Percentiles rank a stretch among this genome's conserved stretches.
Conservation (phyloP, 2,888 invertebrate genomes). For the Rhodophaea formosa region DNA sequence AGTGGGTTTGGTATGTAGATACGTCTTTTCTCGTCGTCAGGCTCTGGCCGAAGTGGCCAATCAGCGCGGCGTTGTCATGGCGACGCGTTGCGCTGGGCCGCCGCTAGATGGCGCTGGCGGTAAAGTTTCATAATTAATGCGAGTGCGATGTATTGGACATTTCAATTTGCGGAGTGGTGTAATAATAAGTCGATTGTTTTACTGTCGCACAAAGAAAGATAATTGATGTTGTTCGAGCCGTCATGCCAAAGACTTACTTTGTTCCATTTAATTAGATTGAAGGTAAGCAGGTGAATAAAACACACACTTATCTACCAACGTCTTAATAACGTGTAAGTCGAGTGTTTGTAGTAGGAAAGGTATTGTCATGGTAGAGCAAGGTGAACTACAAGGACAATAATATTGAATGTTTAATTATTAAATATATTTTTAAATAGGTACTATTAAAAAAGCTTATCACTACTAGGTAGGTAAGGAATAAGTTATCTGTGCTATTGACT, state of each 20-base stretch:
- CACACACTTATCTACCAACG: background rate
- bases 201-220: conserved; percentile 4
- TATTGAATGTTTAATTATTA: too few species aligned
- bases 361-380: too few species aligned
- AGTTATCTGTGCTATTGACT: too few species aligned
- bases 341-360: too few species aligned
- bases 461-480: too few species aligned
- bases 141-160: conserved; percentile 18
- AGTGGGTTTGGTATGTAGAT: conserved; percentile 44
- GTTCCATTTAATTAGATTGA: conserved; percentile 3
- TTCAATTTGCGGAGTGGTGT: conserved; percentile 30
- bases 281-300: background rate
- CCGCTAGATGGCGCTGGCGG: conserved; percentile 63
- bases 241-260: background rate
- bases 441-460: too few species aligned
- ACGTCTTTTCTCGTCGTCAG: conserved; percentile 40
- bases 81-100: conserved; percentile 48
- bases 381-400: too few species aligned
- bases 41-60: conserved; percentile 64
- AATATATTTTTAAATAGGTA: too few species aligned
- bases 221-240: background rate
- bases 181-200: conserved; percentile 16
- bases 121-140: conserved; percentile 12
- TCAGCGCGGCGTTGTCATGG: conserved; percentile 71
- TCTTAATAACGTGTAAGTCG: background rate